Evolutionary conservation across 2,888 invertebrate species (phyloP).

Genomic region (Rhodophaea formosa): DNA sequence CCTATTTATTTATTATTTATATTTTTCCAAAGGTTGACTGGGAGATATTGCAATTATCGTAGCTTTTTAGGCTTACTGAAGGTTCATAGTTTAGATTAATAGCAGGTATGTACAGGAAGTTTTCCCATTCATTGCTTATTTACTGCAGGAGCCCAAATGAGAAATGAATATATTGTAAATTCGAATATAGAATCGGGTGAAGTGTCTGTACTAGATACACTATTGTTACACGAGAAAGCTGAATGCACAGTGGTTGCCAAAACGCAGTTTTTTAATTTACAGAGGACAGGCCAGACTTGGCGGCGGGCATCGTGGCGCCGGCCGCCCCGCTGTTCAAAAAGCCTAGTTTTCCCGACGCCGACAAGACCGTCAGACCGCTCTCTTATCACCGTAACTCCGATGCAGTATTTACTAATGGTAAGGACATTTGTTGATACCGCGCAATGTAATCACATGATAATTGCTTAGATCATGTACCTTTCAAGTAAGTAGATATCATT

Average conservation of each 20-base stretch:
- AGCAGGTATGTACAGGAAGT: too few species aligned
- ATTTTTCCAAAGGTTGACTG: too few species aligned
- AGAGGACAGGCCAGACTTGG: slow-evolving; percentile 64
- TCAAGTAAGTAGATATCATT: slow-evolving; percentile 8
- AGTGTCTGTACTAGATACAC: background rate
- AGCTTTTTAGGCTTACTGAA: too few species aligned
- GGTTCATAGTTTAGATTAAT: too few species aligned
- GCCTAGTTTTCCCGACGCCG: slow-evolving; percentile 37
- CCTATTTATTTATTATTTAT: too few species aligned
- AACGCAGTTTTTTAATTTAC: slow-evolving; percentile 36
- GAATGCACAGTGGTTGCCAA: slow-evolving; percentile 21
- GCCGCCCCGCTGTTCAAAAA: slow-evolving; percentile 52
- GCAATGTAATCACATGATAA: slow-evolving; percentile 3
- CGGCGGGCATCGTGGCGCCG: slow-evolving; percentile 26
- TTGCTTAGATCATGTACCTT: slow-evolving; percentile 4
- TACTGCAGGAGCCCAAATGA: background rate
- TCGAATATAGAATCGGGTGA: too few species aligned
- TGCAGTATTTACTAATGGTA: slow-evolving; percentile 28
- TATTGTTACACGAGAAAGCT: background rate
- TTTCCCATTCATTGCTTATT: too few species aligned
- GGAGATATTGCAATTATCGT: too few species aligned
- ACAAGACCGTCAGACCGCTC: slow-evolving; percentile 47
- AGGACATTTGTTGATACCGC: slow-evolving; percentile 9
- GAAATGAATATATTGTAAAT: background rate
- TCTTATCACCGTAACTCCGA: slow-evolving; percentile 56